Evolutionary conservation across 1,140 invertebrate species (phyloP), one percentile per base, ranked within the genome.

Genomic region (Euschistus heros): DNA sequence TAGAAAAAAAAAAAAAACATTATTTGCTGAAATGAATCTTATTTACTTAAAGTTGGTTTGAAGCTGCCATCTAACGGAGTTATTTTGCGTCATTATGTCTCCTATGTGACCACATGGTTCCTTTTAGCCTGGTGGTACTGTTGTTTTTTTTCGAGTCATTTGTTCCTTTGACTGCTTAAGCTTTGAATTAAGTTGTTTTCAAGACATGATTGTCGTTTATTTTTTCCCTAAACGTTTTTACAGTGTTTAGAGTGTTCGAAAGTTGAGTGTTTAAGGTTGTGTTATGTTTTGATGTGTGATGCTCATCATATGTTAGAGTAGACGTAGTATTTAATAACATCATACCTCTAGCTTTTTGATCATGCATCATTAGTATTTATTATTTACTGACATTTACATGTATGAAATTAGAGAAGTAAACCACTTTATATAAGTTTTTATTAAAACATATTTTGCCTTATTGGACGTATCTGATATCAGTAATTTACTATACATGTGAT

Each of bases 61-160:
- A 37, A 37, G 33, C 33, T 37, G 54, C 54, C 24, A 20, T 26
- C 54, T 57, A 26, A 24, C 54, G 24, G 54, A 57, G 6, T 57
- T 27, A 15, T 20, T 57, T 20, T 57, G 15, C 14, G 18, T 24
- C 20, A 20, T 15, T 26, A 37, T 10, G 33, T 37, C n/a, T n/a
- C 33, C 33, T 37, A 37, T 37, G 33, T 57, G 54, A 57, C 54
- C 54, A 57, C 54, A 57, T 57, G 54, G 54, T 57, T 57, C 20
- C 18, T 57, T 57, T 57, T 57, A 26, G 10, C 15, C 54, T 57
- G 24, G 18, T 17, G 24, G 14, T 20, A 14, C 15, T 57, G 24
- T 24, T 26, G 24, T 26, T 17, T 17, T 20, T 57, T 8, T 57
- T 57, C 24, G 15, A 20, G 18, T 57, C 54, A 17, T 0, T 27